Base-by-base conservation (phyloP, 2,888 invertebrate species). In the Sabatieria punctata region DNA sequence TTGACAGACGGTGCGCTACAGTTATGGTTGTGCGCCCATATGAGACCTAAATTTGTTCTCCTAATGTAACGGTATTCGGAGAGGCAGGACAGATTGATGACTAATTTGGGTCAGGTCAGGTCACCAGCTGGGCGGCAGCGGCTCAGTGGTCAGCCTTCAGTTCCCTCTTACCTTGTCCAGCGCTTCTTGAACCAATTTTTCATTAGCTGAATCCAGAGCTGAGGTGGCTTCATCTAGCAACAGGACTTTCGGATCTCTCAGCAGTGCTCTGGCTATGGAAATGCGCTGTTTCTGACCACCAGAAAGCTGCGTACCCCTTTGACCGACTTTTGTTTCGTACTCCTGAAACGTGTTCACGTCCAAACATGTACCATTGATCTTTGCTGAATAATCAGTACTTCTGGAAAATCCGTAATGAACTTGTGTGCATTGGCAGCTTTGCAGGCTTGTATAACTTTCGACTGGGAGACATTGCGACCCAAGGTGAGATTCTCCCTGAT, bases 251-350 rank as follows among this genome's bases (percentile, higher is more conserved):
- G 75, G 75, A 58, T 74, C 72, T 38, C 67, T 52, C 0, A 84
- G 77, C 45, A 85, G 61, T 0, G 84, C 83, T 38, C 84, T 70
- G 1, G 85, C 85, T 49, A 85, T 83, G 15, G 84, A 84, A 40
- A 86, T 79, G 47, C 85, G 71, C 64, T 85, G 85, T 63, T 85
- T 85, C 68, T 86, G 85, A 0, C 85, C 85, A 23, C 85, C 85
- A 0, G 81, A 79, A 46, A 82, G 66, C 55, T 82, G 81, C 0
- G 79, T 77, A 2, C 81, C 81, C 62, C 78, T 78, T 41, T 78
- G 75, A 35, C 81, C 81, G 48, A 81, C 72, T 1, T 76, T 72
- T 0, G 81, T 82, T 6, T 79, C 75, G 61, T 81, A 81, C 18
- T 78, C 79, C 75, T 79, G 57, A 36, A 63, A n/a, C n/a, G n/a